Base-by-base conservation (phyloP, 2,113 vertebrate species). In the Promerops cafer region DNA sequence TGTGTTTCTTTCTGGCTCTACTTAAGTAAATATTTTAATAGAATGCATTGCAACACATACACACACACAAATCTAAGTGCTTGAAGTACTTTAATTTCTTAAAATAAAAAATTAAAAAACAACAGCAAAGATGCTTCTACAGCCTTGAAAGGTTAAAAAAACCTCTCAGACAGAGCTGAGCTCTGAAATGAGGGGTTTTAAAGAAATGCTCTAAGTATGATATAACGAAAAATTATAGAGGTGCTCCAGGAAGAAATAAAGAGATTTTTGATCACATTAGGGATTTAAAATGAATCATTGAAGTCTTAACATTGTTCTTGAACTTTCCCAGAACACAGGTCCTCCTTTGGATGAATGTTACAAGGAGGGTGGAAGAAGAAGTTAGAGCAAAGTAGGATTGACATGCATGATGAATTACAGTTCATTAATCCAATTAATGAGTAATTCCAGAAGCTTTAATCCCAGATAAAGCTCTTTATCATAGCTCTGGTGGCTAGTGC, bases 351-450 rank as follows among this genome's bases (percentile, higher is more conserved):
- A 93, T 96, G 82, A 92, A 76, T 84, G 89, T 87, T 94, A 92
- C 69, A 80, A 91, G 87, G 76, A 94, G 60, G 72, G 79, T 19
- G 23, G 54, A 96, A 93, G 69, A 94, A 90, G 54, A 83, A 95
- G 89, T 81, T 86, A 60, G 65, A 93, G 82, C 93, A 94, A 72
- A 93, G 81, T 89, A 82, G 91, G 97, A 82, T 93, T 96, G 90
- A 81, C 56, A 60, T 90, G 72, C 76, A 85, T 95, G 94, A 97
- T 96, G 87, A 95, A 96, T 97, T 96, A 96, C 80, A 88, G 75
- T 95, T 98, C 97, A 97, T 97, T 98, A 98, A 98, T 96, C 91
- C 97, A 98, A 98, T 98, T 97, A 98, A 98, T 97, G 89, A 97
- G 97, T 97, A 97, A 97, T 97, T 98, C 95, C 95, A 95, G 85